Evolutionary conservation across 2,888 invertebrate genomes (phyloP).

Genomic region (Drosophila formosana): DNA sequence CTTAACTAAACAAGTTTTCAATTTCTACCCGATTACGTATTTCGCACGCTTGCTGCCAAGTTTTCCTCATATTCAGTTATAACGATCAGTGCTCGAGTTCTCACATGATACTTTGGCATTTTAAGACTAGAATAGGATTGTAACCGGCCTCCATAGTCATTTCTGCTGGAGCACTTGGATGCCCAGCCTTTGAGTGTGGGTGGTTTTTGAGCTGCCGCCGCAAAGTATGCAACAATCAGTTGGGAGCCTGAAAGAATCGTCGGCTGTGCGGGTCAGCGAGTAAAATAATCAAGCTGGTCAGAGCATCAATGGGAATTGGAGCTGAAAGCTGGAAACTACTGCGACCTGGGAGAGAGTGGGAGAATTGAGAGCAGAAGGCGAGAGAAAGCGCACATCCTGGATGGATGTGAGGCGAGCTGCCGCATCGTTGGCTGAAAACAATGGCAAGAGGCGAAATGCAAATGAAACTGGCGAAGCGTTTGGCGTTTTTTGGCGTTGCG

Average conservation of each 20-base stretch:
- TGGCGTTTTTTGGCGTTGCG: conserved; percentile 39
- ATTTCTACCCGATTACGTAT: too few species aligned
- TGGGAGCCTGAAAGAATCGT: conserved; percentile 18
- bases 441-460: conserved; percentile 49
- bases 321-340: conserved; percentile 14
- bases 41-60: too few species aligned
- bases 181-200: too few species aligned
- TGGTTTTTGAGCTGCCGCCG: conserved; percentile 25
- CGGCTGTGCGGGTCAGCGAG: conserved; percentile 79
- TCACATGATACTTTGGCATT: too few species aligned
- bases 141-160: not conserved
- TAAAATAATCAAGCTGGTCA: conserved; percentile 73
- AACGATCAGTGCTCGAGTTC: too few species aligned
- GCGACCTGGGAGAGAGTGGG: not conserved
- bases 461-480: conserved; percentile 61
- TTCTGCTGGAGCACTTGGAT: too few species aligned
- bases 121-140: too few species aligned
- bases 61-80: too few species aligned
- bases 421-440: conserved; percentile 68
- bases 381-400: conserved; percentile 31
- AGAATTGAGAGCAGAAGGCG: conserved; percentile 1
- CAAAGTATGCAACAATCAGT: conserved; percentile 47
- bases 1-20: too few species aligned
- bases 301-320: conserved; percentile 7
- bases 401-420: conserved; percentile 9